Conservation (phyloP, 2,113 vertebrate genomes). For the Pipra filicauda region DNA sequence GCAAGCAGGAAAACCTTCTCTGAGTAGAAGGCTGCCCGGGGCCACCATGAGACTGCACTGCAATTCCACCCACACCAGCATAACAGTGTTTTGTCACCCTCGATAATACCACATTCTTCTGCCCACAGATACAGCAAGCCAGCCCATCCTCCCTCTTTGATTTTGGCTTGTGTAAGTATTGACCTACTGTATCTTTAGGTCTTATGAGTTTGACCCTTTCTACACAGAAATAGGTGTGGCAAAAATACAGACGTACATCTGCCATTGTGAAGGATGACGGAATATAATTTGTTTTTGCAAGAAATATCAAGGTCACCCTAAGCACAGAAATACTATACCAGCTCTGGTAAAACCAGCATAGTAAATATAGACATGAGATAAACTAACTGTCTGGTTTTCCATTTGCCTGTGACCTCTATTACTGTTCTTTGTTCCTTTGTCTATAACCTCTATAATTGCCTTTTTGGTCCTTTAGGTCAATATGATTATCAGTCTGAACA, state of each 20-base stretch:
- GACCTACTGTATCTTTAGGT: background rate
- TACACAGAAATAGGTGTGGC: background rate
- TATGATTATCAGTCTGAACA: background rate
- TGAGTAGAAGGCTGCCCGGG: rapidly evolving
- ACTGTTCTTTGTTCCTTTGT: conserved; percentile 22
- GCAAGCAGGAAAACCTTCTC: background rate
- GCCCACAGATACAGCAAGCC: background rate
- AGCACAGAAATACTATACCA: background rate
- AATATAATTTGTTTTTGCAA: conserved; percentile 9
- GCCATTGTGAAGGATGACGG: background rate
- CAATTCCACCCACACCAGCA: background rate
- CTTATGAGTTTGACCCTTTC: background rate
- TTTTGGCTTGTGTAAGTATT: background rate
- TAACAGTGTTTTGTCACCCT: background rate
- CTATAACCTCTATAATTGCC: background rate
- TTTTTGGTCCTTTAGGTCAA: background rate
- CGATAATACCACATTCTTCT: rapidly evolving
- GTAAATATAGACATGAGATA: conserved; percentile 24
- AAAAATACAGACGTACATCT: background rate
- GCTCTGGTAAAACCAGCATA: background rate
- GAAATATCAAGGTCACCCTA: conserved; percentile 4
- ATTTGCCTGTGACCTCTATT: conserved; percentile 20
- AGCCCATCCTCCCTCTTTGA: background rate
- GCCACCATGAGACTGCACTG: rapidly evolving
- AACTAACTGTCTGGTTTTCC: background rate